These are phyloP conservation scores for Oncorhynchus clarkii DNA, from an alignment of 2,113 vertebrate species.

Conservation along the genomic window DNA sequence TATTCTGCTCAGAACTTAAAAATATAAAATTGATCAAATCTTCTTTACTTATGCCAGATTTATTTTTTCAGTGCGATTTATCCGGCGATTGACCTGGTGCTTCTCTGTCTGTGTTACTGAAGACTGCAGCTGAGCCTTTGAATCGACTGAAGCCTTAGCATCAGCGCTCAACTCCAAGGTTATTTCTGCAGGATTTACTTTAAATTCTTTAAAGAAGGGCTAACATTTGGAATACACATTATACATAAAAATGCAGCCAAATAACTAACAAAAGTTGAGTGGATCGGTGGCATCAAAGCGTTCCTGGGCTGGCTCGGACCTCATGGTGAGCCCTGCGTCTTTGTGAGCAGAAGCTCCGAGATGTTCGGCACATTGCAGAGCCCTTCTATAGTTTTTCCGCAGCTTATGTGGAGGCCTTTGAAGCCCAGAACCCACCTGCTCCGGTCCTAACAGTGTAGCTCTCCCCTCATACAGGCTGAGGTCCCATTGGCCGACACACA, in stretches of 20 bases:
- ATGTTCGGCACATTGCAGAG: slow-evolving; percentile 73
- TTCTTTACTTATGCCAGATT: slow-evolving; percentile 39
- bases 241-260: slow-evolving; percentile 74
- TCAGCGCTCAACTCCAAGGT: slow-evolving; percentile 68
- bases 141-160: slow-evolving; percentile 70
- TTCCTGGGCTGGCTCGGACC: slow-evolving; percentile 61
- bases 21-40: slow-evolving; percentile 55
- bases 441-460: slow-evolving; percentile 57
- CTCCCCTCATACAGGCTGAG: slow-evolving; percentile 54
- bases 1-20: slow-evolving; percentile 59
- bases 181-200: slow-evolving; percentile 73
- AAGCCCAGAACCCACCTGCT: slow-evolving; percentile 74
- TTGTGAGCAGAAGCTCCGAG: slow-evolving; percentile 69
- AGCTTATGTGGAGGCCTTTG: slow-evolving; percentile 75
- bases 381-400: slow-evolving; percentile 62
- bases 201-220: slow-evolving; percentile 68
- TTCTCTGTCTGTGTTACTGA: slow-evolving; percentile 66
- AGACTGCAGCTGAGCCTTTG: slow-evolving; percentile 69
- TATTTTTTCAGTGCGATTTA: slow-evolving; percentile 54
- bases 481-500: slow-evolving; percentile 67
- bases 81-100: slow-evolving; percentile 63
- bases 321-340: slow-evolving; percentile 67
- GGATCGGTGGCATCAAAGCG: slow-evolving; percentile 74
- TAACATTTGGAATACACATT: slow-evolving; percentile 71
- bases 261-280: slow-evolving; percentile 72